phyloP scores from a whole-genome alignment of 2,888 invertebrate species.

The Malacosoma neustria region DNA sequence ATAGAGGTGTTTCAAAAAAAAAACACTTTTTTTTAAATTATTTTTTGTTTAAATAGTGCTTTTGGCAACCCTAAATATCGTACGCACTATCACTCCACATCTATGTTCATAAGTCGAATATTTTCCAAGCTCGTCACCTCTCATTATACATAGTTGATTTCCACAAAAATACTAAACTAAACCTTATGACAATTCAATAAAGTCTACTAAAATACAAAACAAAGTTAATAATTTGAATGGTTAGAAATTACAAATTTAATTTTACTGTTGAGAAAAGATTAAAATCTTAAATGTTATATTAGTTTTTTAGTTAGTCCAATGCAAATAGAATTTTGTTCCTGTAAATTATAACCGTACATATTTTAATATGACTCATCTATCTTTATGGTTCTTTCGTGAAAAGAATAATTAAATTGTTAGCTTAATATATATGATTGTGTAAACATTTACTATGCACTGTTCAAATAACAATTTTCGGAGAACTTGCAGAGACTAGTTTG shows the following conservation, averaged over 20 bases:
- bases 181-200: conserved; percentile 16
- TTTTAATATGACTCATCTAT: conserved; percentile 54
- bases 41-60: too few relatives aligned
- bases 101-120: conserved; percentile 60
- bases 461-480: too few relatives aligned
- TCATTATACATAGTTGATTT: conserved; percentile 18
- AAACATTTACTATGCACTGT: too few relatives aligned
- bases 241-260: conserved; percentile 5
- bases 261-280: conserved; percentile 6
- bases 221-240: neutral
- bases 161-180: conserved; percentile 16
- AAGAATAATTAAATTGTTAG: conserved; percentile 51
- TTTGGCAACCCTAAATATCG: conserved; percentile 46
- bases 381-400: conserved; percentile 40
- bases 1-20: too few relatives aligned
- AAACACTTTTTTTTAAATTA: too few relatives aligned
- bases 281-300: neutral
- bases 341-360: conserved; percentile 43
- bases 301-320: neutral
- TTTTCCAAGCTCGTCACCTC: conserved; percentile 68
- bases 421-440: conserved; percentile 36
- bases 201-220: conserved; percentile 8
- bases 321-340: conserved; percentile 6
- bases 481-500: too few relatives aligned
- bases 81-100: conserved; percentile 62